Base-by-base conservation (phyloP, 2,113 vertebrate species). In the Pelmatolapia mariae region DNA sequence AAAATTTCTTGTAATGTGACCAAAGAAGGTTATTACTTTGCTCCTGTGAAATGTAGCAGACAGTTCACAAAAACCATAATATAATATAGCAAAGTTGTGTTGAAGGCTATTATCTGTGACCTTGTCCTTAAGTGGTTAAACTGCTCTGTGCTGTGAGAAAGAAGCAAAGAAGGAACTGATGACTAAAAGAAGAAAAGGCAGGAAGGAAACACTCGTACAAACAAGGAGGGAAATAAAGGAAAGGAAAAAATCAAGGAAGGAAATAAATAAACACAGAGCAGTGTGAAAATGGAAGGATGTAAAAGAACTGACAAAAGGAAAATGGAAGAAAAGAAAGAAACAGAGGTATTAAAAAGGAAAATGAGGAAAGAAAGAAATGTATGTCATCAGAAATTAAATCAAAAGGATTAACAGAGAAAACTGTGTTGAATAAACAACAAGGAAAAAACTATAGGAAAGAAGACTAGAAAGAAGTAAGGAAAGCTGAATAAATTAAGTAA, bases 41-140 rank as follows among this genome's bases (percentile, higher is more conserved):
- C 19, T 66, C 61, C 33, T 38, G 61, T 66, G 61, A 66, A 66
- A 38, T 66, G 33, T 66, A 38, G 33, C 7, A 22, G 61, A 38
- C 61, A 38, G 10, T 66, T 66, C 33, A 66, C 61, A 22, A 22
- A 66, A 66, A 66, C 19, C 61, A 38, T 66, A 66, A 38, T 66
- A n/a, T 66, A 66, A 66, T 66, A 66, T 38, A 66, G 19, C 61
- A 66, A 66, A 66, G 61, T 38, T 66, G 31, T n/a, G 61, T n/a
- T 36, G 31, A 66, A 66, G 61, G 18, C 61, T 66, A n/a, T 66
- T 63, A 63, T 63, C 59, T 63, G 59, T n/a, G 31, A 36, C 18
- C 31, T n/a, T 66, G 31, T 66, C 10, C 18, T 5, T 66, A 12
- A 66, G 61, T 12, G 10, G 33, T 66, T 66, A 38, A 66, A n/a